Base-by-base conservation (phyloP, 2,797 vertebrate species). In the Cossypha caffra region DNA sequence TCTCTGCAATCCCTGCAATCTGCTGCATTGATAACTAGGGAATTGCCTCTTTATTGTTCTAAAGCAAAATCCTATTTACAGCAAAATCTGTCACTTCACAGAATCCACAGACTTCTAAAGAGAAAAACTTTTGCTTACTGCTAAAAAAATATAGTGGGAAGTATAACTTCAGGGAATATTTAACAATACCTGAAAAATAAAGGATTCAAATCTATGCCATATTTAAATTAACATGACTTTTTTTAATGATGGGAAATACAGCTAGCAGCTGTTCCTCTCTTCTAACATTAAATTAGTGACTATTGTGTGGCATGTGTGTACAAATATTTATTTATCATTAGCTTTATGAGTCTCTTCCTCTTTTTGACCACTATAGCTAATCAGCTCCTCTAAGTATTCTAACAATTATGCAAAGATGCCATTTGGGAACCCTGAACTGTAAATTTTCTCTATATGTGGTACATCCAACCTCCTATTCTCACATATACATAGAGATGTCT, bases 261-360 rank as follows among this genome's bases (percentile, higher is more conserved):
- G 23, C 38, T 67, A 82, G 67, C 67, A 92, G 63, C 80, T 89
- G 61, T 67, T 84, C n/a, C 40, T 69, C 51, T 59, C 59, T 92
- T 85, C 35, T 67, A 51, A 64, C 17, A 50, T 42, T 64, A 72
- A 66, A 78, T 92, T 76, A 85, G 51, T 79, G 73, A 87, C 63
- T 62, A 78, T 10, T 76, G 64, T 51, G 42, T 79, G 54, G 26
- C 38, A 43, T n/a, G 43, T 57, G 20, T 62, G 31, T 18, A 31
- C 54, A 93, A 93, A 85, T 90, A 92, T 93, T 88, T 89, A 86
- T 92, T 88, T 96, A 78, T 61, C 83, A 81, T 91, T 72, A 83
- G 28, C 43, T 89, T 93, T 76, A 50, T 51, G 24, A n/a, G 33
- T 78, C 10, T 68, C 31, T 62, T 31, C 59, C 16, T 78, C 38